A percentile compares a stretch with the other conserved stretches of the same genome.
phyloP scores from a whole-genome alignment of 2,888 invertebrate genomes.

The Agonum fuliginosum region DNA sequence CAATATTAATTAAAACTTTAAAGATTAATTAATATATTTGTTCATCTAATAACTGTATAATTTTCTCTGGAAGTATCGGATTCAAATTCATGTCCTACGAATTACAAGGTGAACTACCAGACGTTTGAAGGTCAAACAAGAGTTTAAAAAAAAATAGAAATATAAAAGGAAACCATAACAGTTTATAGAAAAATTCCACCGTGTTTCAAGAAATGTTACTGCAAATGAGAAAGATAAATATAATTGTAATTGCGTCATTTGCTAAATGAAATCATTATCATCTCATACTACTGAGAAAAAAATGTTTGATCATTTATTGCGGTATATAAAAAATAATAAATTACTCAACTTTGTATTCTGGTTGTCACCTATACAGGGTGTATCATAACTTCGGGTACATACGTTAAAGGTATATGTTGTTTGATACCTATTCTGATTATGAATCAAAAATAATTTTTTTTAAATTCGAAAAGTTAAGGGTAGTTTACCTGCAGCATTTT shows the following conservation, averaged over 20 bases:
- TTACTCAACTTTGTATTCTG: no score
- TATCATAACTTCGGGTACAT: no score
- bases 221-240: slow-evolving; percentile 9
- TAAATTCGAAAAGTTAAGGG: no score
- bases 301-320: background rate
- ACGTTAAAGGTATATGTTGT: no score
- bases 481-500: no score
- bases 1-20: no score
- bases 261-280: slow-evolving; percentile 12
- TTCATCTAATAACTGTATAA: background rate
- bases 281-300: slow-evolving; percentile 14
- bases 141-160: slow-evolving; percentile 3
- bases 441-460: no score
- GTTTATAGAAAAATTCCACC: background rate
- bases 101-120: slow-evolving; percentile 22
- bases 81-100: background rate
- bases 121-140: background rate
- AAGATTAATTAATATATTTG: background rate
- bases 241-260: slow-evolving; percentile 23
- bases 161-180: background rate
- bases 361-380: no score
- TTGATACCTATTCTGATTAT: no score
- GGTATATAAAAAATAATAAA: background rate
- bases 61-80: background rate
- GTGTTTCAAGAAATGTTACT: background rate